phyloP scores from a whole-genome alignment of 2,113 vertebrate genomes.

The Aleadryas rufinucha region DNA sequence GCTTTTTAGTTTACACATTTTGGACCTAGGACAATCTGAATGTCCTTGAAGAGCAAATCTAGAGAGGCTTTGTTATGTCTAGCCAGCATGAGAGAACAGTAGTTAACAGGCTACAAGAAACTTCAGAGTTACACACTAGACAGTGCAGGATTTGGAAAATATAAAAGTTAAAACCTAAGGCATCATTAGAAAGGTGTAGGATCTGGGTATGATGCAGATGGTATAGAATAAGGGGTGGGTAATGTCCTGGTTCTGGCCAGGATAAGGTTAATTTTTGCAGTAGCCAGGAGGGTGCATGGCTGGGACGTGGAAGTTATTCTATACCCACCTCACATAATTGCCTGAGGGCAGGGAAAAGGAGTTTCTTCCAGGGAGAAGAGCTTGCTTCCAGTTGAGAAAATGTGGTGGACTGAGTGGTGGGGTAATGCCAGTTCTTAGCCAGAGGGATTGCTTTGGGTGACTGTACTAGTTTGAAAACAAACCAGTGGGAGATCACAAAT shows the following conservation, averaged over 20 bases:
- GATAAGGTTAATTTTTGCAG: not conserved
- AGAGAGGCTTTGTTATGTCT: too few species aligned
- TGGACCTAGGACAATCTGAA: too few species aligned
- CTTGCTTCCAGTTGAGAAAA: not conserved
- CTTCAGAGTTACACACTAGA: too few species aligned
- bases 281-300: not conserved
- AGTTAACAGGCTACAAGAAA: too few species aligned
- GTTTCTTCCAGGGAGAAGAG: not conserved
- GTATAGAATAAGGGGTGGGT: not conserved
- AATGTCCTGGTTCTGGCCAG: not conserved
- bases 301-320: not conserved
- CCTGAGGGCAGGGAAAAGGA: not conserved
- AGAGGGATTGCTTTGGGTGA: not conserved
- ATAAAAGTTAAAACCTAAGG: too few species aligned
- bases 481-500: too few species aligned
- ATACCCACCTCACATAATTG: not conserved
- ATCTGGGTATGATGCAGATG: not conserved
- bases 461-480: too few species aligned
- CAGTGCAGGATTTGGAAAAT: too few species aligned
- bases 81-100: too few species aligned
- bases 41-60: too few species aligned
- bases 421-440: not conserved
- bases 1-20: too few species aligned
- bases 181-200: not conserved
- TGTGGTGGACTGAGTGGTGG: not conserved